A percentile compares a stretch with the other conserved stretches of the same genome.
phyloP scores from a whole-genome alignment of 2,797 vertebrate species.

The Notolepis coatsorum region DNA sequence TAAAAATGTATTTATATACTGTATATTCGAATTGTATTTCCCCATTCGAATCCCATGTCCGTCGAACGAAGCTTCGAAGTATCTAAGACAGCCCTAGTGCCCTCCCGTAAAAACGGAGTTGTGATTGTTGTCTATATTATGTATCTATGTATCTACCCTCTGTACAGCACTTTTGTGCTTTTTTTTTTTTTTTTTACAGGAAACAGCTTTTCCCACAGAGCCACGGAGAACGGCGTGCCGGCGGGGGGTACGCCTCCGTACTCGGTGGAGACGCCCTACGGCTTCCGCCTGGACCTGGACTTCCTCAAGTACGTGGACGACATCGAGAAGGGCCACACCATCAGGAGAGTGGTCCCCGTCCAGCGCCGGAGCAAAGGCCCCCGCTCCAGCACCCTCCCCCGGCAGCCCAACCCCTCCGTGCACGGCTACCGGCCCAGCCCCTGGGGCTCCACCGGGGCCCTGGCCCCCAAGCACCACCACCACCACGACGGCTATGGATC shows the following conservation, averaged over 20 bases:
- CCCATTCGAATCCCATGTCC: too few species aligned
- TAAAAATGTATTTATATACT: too few species aligned
- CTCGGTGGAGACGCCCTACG: constrained; percentile 95
- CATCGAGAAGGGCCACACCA: constrained; percentile 97
- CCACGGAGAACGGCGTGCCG: constrained; percentile 77
- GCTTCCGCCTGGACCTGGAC: constrained; percentile 94
- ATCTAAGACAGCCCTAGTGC: too few species aligned
- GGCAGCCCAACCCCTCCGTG: constrained; percentile 90
- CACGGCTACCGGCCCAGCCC: constrained; percentile 71
- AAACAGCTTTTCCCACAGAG: constrained; percentile 72
- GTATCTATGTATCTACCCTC: background rate
- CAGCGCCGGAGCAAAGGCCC: constrained; percentile 88
- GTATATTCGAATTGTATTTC: too few species aligned
- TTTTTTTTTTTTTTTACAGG: constrained; percentile 67
- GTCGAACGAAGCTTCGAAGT: too few species aligned
- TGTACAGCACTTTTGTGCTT: background rate
- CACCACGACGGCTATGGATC: constrained; percentile 55
- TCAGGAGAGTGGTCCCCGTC: constrained; percentile 90
- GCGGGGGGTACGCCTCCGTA: constrained; percentile 86
- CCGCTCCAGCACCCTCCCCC: constrained; percentile 89
- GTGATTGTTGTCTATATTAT: background rate
- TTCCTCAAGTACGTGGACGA: constrained; percentile 99
- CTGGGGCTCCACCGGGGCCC: constrained; percentile 84
- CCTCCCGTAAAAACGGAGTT: too few species aligned
- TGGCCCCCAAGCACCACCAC: constrained; percentile 72